Evolutionary conservation across 2,888 invertebrate genomes (phyloP).

Genomic region (Campaea margaritaria): DNA sequence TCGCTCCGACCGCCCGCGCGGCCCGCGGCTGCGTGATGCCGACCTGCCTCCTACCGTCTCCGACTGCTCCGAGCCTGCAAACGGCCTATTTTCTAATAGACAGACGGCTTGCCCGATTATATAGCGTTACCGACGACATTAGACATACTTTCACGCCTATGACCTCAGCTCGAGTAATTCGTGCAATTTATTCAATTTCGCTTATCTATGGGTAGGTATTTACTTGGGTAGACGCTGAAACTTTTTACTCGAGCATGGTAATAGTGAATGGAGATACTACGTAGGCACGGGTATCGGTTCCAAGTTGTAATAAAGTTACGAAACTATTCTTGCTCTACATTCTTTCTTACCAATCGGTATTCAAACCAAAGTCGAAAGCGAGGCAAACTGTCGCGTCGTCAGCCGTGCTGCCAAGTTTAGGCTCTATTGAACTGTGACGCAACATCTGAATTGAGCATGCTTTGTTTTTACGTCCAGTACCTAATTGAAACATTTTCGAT

Average conservation of each 20-base stretch:
- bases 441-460: conserved; percentile 29
- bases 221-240: background rate
- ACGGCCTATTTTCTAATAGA: conserved; percentile 42
- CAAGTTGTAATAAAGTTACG: conserved; percentile 4
- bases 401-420: conserved; percentile 20
- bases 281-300: background rate
- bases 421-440: conserved; percentile 22
- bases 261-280: background rate
- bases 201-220: background rate
- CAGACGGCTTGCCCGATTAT: conserved; percentile 35
- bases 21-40: conserved; percentile 37
- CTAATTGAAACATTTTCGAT: conserved; percentile 26
- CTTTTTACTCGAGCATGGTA: background rate
- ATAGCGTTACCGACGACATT: conserved; percentile 37
- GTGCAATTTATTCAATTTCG: conserved; percentile 8
- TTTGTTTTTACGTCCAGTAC: conserved; percentile 2
- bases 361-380: conserved; percentile 25
- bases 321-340: conserved; percentile 20
- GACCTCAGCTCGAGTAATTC: conserved; percentile 31
- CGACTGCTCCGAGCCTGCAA: conserved; percentile 32
- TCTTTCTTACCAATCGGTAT: conserved; percentile 18
- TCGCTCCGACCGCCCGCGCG: conserved; percentile 39
- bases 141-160: conserved; percentile 37
- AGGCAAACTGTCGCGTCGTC: conserved; percentile 20
- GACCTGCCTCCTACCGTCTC: conserved; percentile 33